A percentile compares a stretch with the other conserved stretches of the same genome.
Conservation (phyloP, 1,140 invertebrate species). For the Apis florea region DNA sequence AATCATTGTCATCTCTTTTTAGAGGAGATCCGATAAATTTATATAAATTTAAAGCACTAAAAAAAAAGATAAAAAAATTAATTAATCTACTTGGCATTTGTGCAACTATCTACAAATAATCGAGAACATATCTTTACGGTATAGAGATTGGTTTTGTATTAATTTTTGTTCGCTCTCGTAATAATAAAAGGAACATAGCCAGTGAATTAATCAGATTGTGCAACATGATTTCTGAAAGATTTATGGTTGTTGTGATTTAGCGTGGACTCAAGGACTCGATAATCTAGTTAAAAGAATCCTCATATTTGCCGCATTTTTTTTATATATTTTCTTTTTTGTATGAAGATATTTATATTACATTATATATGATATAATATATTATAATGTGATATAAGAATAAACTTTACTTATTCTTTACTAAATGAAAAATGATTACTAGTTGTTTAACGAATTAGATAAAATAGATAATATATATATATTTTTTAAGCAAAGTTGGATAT, state of each 20-base stretch:
- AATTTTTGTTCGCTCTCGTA: not conserved
- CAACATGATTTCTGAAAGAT: slow-evolving; percentile 25
- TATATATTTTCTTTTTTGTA: not conserved
- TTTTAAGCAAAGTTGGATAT: too few relatives aligned
- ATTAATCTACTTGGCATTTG: not conserved
- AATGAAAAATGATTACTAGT: not conserved
- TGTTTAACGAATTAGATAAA: too few relatives aligned
- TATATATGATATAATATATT: not conserved
- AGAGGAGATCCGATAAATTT: not conserved
- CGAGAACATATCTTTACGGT: not conserved
- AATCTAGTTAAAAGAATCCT: slow-evolving; percentile 25
- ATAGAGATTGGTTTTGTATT: not conserved
- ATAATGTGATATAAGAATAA: not conserved
- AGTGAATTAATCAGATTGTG: slow-evolving; percentile 18
- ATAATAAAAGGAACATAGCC: not conserved
- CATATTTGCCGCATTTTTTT: not conserved
- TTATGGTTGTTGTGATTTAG: slow-evolving; percentile 30
- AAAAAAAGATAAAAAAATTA: not conserved
- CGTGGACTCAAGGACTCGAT: slow-evolving; percentile 17
- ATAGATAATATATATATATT: too few relatives aligned
- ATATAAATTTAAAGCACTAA: not conserved
- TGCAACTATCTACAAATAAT: not conserved
- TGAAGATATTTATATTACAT: not conserved
- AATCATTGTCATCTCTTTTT: not conserved
- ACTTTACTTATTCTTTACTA: not conserved